A percentile compares a stretch with the other conserved stretches of the same genome.
These are phyloP conservation scores for Phoxinus phoxinus DNA, from an alignment of 2,113 vertebrate species.

Conservation along the genomic window DNA sequence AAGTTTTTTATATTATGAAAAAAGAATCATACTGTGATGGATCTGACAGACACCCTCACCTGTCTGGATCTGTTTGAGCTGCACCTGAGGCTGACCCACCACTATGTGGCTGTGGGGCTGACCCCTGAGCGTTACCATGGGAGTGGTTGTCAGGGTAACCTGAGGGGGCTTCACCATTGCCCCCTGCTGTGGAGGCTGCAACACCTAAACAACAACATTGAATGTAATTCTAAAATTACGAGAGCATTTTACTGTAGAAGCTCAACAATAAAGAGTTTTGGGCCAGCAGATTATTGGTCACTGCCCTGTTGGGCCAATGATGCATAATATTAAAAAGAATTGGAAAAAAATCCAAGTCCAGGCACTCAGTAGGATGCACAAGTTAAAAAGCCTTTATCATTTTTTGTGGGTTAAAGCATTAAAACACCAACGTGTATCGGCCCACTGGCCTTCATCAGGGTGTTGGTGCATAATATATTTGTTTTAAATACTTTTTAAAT, in stretches of 20 bases:
- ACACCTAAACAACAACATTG: slow-evolving; percentile 68
- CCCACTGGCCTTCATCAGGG: too few relatives aligned
- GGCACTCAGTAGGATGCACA: too few relatives aligned
- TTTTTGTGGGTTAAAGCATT: too few relatives aligned
- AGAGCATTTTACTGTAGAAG: too few relatives aligned
- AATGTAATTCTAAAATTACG: not conserved
- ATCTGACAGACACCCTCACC: slow-evolving; percentile 71
- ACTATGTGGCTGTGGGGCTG: slow-evolving; percentile 88
- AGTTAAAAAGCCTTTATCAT: too few relatives aligned
- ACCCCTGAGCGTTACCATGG: slow-evolving; percentile 87
- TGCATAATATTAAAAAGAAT: too few relatives aligned
- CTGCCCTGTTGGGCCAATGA: too few relatives aligned
- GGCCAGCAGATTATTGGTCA: too few relatives aligned
- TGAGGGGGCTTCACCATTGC: slow-evolving; percentile 88
- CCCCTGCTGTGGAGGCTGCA: slow-evolving; percentile 88
- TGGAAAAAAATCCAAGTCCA: too few relatives aligned
- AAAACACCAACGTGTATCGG: too few relatives aligned
- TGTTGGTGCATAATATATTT: not conserved
- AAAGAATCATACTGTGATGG: not conserved
- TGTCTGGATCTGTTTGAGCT: slow-evolving; percentile 87
- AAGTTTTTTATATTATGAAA: not conserved
- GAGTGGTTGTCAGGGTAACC: slow-evolving; percentile 86
- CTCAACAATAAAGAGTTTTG: too few relatives aligned
- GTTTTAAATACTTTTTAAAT: not conserved
- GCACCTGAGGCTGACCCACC: slow-evolving; percentile 85